Evolutionary conservation across 2,888 invertebrate genomes (phyloP).

Genomic region (Nebria salina): DNA sequence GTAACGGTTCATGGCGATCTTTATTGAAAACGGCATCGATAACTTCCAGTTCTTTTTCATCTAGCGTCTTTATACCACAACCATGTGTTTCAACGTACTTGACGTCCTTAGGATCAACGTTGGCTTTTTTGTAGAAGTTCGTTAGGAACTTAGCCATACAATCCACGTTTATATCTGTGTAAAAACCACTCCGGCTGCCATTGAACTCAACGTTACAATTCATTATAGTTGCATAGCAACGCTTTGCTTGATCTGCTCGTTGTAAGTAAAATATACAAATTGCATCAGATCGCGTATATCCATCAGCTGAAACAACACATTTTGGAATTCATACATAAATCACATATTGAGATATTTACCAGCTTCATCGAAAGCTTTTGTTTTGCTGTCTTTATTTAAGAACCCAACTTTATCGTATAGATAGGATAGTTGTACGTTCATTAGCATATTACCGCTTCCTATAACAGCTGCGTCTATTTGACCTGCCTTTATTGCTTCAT

Average conservation of each 20-base stretch:
- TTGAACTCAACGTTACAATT: slow-evolving; percentile 68
- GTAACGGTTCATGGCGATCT: slow-evolving; percentile 78
- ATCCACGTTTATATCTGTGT: slow-evolving; percentile 57
- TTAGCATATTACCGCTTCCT: slow-evolving; percentile 83
- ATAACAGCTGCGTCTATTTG: slow-evolving; percentile 92
- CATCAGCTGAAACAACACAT: slow-evolving; percentile 67
- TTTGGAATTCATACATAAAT: too few relatives aligned
- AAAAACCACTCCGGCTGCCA: slow-evolving; percentile 63
- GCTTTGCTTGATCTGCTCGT: slow-evolving; percentile 67
- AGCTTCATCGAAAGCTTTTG: slow-evolving; percentile 72
- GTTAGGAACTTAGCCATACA: slow-evolving; percentile 63
- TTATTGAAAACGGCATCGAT: slow-evolving; percentile 81
- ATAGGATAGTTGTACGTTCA: slow-evolving; percentile 70
- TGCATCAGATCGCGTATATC: slow-evolving; percentile 87
- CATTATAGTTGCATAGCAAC: slow-evolving; percentile 67
- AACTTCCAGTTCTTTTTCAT: slow-evolving; percentile 86
- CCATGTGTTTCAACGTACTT: slow-evolving; percentile 61
- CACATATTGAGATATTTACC: slow-evolving; percentile 59
- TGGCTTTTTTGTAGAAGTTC: slow-evolving; percentile 67
- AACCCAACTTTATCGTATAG: slow-evolving; percentile 72
- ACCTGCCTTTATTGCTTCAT: slow-evolving; percentile 83
- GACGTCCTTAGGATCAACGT: slow-evolving; percentile 59
- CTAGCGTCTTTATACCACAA: slow-evolving; percentile 55
- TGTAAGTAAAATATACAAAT: slow-evolving; percentile 79
- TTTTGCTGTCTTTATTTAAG: slow-evolving; percentile 70